phyloP scores from a whole-genome alignment of 1,140 invertebrate genomes.

The Gonatopus flavifemur region DNA sequence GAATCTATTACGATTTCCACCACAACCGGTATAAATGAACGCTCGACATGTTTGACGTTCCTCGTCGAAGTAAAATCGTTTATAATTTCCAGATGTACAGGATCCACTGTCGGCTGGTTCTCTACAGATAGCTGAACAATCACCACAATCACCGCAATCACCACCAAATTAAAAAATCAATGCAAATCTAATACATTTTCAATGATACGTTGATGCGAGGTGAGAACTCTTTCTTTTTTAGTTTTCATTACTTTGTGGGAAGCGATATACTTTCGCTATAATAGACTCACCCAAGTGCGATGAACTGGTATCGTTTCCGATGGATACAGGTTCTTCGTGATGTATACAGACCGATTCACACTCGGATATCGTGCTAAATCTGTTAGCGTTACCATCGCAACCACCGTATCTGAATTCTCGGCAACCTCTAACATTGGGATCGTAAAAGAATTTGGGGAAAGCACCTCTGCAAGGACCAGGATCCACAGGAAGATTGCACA shows the following conservation, averaged over 20 bases:
- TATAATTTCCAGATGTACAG: conserved; percentile 65
- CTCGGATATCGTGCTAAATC: conserved; percentile 71
- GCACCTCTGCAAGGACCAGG: conserved; percentile 68
- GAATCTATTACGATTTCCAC: conserved; percentile 81
- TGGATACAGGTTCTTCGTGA: conserved; percentile 52
- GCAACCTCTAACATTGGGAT: conserved; percentile 61
- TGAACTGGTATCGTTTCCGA: conserved; percentile 49
- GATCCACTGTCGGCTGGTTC: conserved; percentile 70
- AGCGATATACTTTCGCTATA: conserved; percentile 23
- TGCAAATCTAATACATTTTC: not conserved
- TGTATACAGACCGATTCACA: conserved; percentile 70
- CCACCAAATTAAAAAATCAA: not conserved
- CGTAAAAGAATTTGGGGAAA: conserved; percentile 71
- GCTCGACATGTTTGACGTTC: conserved; percentile 69
- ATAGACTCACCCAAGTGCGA: conserved; percentile 54
- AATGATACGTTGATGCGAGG: not conserved
- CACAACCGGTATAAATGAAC: conserved; percentile 80
- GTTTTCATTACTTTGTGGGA: not conserved
- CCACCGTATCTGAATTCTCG: conserved; percentile 79
- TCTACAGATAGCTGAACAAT: conserved; percentile 61
- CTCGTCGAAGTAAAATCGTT: conserved; percentile 81
- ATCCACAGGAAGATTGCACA: conserved; percentile 65
- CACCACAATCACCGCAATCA: conserved; percentile 11
- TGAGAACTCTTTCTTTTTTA: not conserved
- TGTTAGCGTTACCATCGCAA: conserved; percentile 84